phyloP scores from a whole-genome alignment of 2,888 invertebrate genomes.

The Congeria kusceri region DNA sequence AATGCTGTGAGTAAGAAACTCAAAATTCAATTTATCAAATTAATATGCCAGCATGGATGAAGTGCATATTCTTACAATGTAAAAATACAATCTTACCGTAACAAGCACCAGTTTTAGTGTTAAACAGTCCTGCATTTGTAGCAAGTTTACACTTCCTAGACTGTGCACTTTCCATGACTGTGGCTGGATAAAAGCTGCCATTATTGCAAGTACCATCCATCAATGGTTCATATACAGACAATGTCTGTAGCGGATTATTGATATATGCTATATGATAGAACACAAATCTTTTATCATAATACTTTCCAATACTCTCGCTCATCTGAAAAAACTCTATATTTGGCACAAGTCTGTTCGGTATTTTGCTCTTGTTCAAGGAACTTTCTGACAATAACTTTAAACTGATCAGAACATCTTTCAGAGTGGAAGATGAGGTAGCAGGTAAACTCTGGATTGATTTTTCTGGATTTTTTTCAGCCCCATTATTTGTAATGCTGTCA shows the following conservation, averaged over 20 bases:
- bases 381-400: no score
- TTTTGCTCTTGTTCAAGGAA: no score
- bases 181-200: constrained; percentile 65
- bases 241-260: constrained; percentile 79
- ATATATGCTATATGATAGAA: constrained; percentile 72
- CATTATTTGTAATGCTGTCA: no score
- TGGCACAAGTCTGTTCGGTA: constrained; percentile 38
- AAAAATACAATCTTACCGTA: constrained; percentile 72
- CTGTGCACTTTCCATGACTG: constrained; percentile 76
- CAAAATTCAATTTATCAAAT: no score
- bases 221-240: constrained; percentile 84
- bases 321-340: constrained; percentile 66
- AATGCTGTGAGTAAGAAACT: no score
- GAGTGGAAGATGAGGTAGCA: no score
- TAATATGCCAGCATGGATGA: no score
- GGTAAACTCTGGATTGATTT: no score
- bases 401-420: no score
- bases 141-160: constrained; percentile 81
- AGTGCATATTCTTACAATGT: no score
- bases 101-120: constrained; percentile 81
- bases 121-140: constrained; percentile 85
- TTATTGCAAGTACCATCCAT: constrained; percentile 77
- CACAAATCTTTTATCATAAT: constrained; percentile 52
- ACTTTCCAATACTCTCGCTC: constrained; percentile 56
- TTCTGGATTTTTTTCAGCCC: no score